Percentiles rank a stretch among this genome's conserved stretches.
Conservation (phyloP, 2,888 invertebrate species). For the Cataglyphis livida region DNA sequence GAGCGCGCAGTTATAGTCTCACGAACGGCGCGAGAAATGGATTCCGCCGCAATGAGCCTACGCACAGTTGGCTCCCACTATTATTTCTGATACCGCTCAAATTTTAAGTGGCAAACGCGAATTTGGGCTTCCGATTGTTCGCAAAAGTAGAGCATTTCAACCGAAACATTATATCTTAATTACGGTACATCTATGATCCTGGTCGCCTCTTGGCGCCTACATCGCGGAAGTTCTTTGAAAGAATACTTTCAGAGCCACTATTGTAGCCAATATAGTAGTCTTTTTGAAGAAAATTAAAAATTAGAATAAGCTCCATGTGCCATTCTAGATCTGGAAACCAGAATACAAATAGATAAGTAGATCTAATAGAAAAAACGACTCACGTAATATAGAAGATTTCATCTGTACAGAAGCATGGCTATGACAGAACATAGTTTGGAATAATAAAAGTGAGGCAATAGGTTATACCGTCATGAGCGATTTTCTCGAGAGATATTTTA, state of each 20-base stretch:
- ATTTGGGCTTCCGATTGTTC: slow-evolving; percentile 45
- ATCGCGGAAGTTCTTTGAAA: slow-evolving; percentile 25
- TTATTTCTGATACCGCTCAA: slow-evolving; percentile 16
- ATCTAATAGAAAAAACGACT: background rate
- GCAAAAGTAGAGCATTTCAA: slow-evolving; percentile 20
- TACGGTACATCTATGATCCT: slow-evolving; percentile 15
- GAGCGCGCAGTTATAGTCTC: slow-evolving; percentile 72
- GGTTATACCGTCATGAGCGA: slow-evolving; percentile 48
- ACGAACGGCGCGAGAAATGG: slow-evolving; percentile 60
- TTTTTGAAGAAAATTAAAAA: background rate
- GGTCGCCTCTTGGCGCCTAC: background rate
- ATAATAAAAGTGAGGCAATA: slow-evolving; percentile 58
- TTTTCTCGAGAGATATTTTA: slow-evolving; percentile 55
- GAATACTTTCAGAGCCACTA: background rate
- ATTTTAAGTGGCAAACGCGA: slow-evolving; percentile 15
- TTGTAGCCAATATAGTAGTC: background rate
- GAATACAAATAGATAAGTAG: background rate
- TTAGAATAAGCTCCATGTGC: background rate
- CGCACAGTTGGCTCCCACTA: slow-evolving; percentile 17
- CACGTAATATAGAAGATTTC: background rate
- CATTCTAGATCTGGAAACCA: background rate
- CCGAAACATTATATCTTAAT: slow-evolving; percentile 29
- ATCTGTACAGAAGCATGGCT: background rate
- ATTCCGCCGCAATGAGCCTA: slow-evolving; percentile 56
- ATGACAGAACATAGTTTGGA: slow-evolving; percentile 32